These are phyloP conservation scores for Calliphora vicina DNA, from an alignment of 1,140 invertebrate genomes.

Conservation along the genomic window DNA sequence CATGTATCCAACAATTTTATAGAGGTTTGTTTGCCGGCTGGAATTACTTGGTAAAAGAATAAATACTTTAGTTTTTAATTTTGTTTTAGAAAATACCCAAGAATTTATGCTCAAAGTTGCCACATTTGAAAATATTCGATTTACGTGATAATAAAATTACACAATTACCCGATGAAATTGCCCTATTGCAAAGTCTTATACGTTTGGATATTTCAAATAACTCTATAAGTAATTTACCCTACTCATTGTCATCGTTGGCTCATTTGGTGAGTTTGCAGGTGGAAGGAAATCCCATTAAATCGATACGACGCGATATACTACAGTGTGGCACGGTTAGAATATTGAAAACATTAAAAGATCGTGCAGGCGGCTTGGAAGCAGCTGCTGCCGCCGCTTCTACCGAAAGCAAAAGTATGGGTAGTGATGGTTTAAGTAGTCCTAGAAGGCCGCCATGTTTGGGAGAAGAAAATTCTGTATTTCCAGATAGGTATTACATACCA, in stretches of 20 bases:
- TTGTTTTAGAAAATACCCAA: conserved; percentile 70
- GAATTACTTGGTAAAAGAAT: background rate
- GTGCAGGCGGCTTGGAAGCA: conserved; percentile 61
- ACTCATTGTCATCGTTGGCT: conserved; percentile 75
- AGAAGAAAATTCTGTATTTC: conserved; percentile 64
- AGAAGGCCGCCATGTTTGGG: background rate
- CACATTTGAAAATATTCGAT: conserved; percentile 77
- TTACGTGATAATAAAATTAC: conserved; percentile 79
- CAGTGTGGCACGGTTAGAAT: conserved; percentile 82
- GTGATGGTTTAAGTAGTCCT: conserved; percentile 41
- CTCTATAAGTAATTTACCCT: conserved; percentile 73
- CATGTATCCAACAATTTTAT: conserved; percentile 84
- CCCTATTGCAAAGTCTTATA: conserved; percentile 75
- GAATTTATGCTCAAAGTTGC: conserved; percentile 72
- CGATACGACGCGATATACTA: conserved; percentile 79
- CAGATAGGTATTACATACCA: conserved; percentile 70
- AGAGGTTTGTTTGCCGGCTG: conserved; percentile 65
- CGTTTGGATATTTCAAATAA: conserved; percentile 87
- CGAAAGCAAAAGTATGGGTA: conserved; percentile 28
- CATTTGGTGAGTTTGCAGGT: conserved; percentile 84
- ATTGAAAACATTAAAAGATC: conserved; percentile 79
- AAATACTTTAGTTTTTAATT: conserved; percentile 30
- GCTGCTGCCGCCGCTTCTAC: conserved; percentile 60
- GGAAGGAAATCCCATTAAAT: conserved; percentile 85
- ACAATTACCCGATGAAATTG: conserved; percentile 79